These are phyloP conservation scores for Coendou prehensilis DNA, from an alignment of 2,797 vertebrate species.

Conservation along the genomic window DNA sequence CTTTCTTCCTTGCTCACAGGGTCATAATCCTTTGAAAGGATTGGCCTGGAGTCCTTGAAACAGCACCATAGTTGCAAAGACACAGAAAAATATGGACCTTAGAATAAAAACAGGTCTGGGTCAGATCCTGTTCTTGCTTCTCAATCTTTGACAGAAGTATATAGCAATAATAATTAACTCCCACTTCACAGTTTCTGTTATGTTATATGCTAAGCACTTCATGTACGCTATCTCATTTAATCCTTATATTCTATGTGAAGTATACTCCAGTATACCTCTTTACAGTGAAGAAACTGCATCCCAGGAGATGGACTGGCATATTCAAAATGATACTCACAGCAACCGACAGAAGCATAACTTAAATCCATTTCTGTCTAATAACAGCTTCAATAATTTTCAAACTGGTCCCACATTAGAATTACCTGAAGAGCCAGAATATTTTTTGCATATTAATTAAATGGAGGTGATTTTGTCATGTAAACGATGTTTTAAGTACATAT, in stretches of 20 bases:
- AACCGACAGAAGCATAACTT: background rate
- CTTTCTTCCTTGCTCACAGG: slow-evolving; percentile 71
- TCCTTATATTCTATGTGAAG: background rate
- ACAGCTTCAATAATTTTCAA: background rate
- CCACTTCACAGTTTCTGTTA: background rate
- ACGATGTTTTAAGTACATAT: background rate
- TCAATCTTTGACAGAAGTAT: background rate
- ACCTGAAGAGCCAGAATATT: background rate
- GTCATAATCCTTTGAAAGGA: slow-evolving; percentile 73
- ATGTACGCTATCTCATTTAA: background rate
- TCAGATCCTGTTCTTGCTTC: background rate
- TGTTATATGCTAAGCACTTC: background rate
- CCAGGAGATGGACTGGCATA: background rate
- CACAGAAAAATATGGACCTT: background rate
- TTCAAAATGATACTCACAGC: background rate
- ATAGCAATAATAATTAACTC: background rate
- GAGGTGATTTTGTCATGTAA: background rate
- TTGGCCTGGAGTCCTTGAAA: slow-evolving; percentile 64
- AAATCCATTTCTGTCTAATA: background rate
- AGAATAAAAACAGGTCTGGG: background rate
- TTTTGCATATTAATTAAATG: background rate
- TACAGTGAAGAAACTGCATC: background rate
- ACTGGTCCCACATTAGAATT: background rate
- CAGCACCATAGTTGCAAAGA: background rate
- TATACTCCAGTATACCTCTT: background rate